phyloP scores from a whole-genome alignment of 2,797 vertebrate species.

The Galagoides demidoff region DNA sequence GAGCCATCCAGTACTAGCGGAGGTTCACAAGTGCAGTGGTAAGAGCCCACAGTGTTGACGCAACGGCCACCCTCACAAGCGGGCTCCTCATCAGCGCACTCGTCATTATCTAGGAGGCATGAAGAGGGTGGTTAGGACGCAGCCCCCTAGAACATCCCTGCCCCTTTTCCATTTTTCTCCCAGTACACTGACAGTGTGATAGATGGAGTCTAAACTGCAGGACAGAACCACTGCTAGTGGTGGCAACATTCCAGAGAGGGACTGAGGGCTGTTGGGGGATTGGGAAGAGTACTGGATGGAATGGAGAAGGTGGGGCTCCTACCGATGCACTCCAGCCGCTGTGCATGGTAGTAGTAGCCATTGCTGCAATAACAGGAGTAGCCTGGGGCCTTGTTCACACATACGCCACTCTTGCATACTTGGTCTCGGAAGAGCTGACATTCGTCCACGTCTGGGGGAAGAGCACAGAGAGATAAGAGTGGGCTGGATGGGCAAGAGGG shows the following conservation, averaged over 20 bases:
- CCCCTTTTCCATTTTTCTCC: neutral
- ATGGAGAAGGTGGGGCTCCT: neutral
- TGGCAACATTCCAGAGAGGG: neutral
- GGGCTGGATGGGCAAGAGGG: neutral
- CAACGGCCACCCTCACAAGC: slow-evolving; percentile 87
- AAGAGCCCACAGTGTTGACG: slow-evolving; percentile 93
- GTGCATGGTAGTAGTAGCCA: slow-evolving; percentile 91
- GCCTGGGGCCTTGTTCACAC: slow-evolving; percentile 92
- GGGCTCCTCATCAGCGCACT: slow-evolving; percentile 84
- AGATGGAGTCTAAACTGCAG: slow-evolving; percentile 35
- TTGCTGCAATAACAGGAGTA: slow-evolving; percentile 94
- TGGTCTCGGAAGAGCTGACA: slow-evolving; percentile 92
- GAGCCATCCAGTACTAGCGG: slow-evolving; percentile 92
- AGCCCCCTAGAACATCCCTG: neutral
- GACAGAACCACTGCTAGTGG: slow-evolving; percentile 37
- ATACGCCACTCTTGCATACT: slow-evolving; percentile 93
- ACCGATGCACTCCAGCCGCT: slow-evolving; percentile 93
- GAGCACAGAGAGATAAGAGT: neutral
- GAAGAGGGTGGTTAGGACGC: neutral
- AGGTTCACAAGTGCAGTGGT: slow-evolving; percentile 91
- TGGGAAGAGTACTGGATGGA: neutral
- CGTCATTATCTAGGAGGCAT: slow-evolving; percentile 84
- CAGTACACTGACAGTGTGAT: neutral
- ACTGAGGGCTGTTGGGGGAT: neutral
- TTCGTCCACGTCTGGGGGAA: slow-evolving; percentile 92